Base-by-base conservation (phyloP, 30 jellyfish, hydroid and myxozoan genomes). In the Aurelia sp. region DNA sequence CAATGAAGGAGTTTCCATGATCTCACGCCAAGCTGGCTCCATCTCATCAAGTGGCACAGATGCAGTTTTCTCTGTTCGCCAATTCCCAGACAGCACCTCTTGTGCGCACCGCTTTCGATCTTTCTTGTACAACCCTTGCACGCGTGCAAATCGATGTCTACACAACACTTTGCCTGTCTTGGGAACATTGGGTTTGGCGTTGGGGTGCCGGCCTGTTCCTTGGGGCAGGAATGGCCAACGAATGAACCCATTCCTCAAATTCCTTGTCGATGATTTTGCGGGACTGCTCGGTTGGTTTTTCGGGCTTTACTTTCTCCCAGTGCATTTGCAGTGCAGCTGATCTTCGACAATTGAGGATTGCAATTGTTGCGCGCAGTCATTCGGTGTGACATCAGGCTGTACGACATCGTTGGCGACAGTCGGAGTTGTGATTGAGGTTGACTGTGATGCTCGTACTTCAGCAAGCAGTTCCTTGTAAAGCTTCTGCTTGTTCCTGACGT, bases 1-100 rank as follows among this genome's bases (percentile, higher is more conserved):
- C 52, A 44, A 18, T 10, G 85, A 74, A 21, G 85, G 67, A 48
- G 61, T 52, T 70, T 74, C 85, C 70, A 74, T 44, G 4, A 74
- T 74, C 18, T 21, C 40, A 0, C 72, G 20, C 81, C 81, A 70
- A 20, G 64, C 64, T 4, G 63, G 81, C 4, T 65, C 76, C 6
- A 65, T 21, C 52, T 65, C 76, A 65, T 9, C 7, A 16, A 65
- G 76, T 0, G 76, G 81, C 21, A 70, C 64, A 33, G 64, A 13
- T 0, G 27, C 40, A 9, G 19, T 16, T 5, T 18, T 18, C 5
- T 30, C 81, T 27, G 6, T 9, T 18, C 20, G 20, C 85, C 73
- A 74, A 1, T 74, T 52, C 13, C 85, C 85, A 18, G 41, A 8
- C 41, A 27, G 61, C 5, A 74, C 71, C 22, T 52, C 71, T 5